Base-by-base conservation (phyloP, 23 tunicate genomes). In the Styela clava region DNA sequence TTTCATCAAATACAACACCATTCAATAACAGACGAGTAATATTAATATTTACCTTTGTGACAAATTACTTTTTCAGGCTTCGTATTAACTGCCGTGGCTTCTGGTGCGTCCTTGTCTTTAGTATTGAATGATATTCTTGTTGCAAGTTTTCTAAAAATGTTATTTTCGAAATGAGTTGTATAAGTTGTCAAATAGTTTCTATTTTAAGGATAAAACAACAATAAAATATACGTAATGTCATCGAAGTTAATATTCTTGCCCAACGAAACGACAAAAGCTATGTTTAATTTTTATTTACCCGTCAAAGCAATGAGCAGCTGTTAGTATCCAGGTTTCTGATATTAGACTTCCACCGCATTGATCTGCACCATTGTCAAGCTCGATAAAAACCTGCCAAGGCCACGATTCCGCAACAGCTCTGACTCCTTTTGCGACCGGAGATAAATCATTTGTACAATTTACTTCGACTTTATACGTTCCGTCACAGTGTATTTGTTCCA, bases 261-360 rank as follows among this genome's bases (percentile, higher is more conserved):
- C 56, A 12, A 44, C 56, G 56, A 44, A 44, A 44, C 12, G 7
- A 44, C 56, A 44, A 44, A 5, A 44, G 9, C 56, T 44, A 44
- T 44, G n/a, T n/a, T n/a, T n/a, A n/a, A n/a, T n/a, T n/a, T n/a
- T n/a, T n/a, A n/a, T n/a, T n/a, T n/a, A 65, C 71, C 31, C 31
- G 16, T 7, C 71, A 65, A 65, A 65, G 71, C 71, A 65, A 65
- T 65, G 71, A 3, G 71, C 71, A 5, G 71, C 71, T 65, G 71
- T 65, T 25, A 65, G 16, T 26, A 65, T 65, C 71, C 71, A 65
- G 7, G 9, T 65, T 3, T 65, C 71, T 26, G 9, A 7, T 65
- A 65, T 25, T 16, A 65, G 16, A 28, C 31, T 65, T 26, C 71
- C 71, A 3, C 71, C 71, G 16, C 71, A 65, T 28, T 65, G 71